Conservation (phyloP, 2,113 vertebrate species). For the Chamaea fasciata region DNA sequence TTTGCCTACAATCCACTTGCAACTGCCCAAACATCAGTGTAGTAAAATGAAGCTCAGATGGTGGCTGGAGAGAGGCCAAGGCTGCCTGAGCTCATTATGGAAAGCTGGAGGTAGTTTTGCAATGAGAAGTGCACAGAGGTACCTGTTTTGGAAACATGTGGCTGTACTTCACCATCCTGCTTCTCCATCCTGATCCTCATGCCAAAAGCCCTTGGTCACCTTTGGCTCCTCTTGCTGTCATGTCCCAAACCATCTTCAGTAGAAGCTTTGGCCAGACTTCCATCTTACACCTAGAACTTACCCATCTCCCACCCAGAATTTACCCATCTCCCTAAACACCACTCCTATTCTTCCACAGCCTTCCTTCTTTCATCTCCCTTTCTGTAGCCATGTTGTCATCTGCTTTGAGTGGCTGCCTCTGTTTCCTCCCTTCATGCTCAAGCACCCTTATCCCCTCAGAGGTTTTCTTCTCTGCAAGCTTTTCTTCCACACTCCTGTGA, state of each 20-base stretch:
- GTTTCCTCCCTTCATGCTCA: background rate
- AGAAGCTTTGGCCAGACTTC: background rate
- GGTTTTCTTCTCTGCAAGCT: background rate
- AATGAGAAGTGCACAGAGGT: background rate
- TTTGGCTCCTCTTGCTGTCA: background rate
- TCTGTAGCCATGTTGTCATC: background rate
- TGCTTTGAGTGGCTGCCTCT: background rate
- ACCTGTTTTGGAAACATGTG: background rate
- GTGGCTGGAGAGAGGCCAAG: background rate
- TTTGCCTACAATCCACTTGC: background rate
- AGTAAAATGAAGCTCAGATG: background rate
- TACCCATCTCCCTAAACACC: background rate
- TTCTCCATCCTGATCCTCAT: background rate
- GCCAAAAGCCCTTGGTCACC: background rate
- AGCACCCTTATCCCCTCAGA: background rate
- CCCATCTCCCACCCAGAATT: background rate
- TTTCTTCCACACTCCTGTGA: background rate
- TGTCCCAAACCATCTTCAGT: background rate
- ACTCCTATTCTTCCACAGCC: background rate
- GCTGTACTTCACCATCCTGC: background rate
- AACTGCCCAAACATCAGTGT: background rate
- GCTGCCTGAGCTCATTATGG: background rate
- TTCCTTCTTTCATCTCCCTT: background rate
- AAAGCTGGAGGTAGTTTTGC: background rate
- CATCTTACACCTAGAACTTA: background rate